These are phyloP conservation scores for Otis tarda DNA, from an alignment of 2,113 vertebrate species.

Conservation along the genomic window DNA sequence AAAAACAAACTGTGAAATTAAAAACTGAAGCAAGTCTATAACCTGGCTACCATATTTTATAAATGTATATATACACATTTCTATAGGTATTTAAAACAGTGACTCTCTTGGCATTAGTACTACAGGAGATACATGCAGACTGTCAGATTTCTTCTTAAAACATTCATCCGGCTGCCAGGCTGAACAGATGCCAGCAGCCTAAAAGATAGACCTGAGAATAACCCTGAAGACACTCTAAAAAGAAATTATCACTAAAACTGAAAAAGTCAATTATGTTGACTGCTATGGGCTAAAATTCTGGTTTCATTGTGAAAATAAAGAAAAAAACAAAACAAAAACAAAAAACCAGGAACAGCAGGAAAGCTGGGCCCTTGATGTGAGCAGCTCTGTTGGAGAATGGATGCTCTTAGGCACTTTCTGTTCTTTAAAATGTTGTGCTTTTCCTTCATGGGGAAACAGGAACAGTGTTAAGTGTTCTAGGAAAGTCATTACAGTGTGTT, in stretches of 20 bases:
- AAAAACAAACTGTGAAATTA: conserved; percentile 60
- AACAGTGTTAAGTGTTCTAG: background rate
- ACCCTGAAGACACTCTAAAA: conserved; percentile 1
- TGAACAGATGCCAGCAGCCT: conserved; percentile 32
- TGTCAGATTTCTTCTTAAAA: conserved; percentile 41
- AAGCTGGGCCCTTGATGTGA: background rate
- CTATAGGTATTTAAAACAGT: conserved; percentile 9
- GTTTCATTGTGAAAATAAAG: background rate
- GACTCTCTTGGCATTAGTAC: conserved; percentile 2
- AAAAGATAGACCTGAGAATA: conserved; percentile 48
- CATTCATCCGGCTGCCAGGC: conserved; percentile 13
- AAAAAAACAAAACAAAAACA: background rate
- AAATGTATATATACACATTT: background rate
- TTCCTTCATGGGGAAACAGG: background rate
- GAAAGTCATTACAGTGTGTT: background rate
- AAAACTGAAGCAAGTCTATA: conserved; percentile 30
- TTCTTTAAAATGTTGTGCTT: background rate
- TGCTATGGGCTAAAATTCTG: background rate
- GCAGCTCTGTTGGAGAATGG: background rate
- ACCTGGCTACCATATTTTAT: conserved; percentile 37
- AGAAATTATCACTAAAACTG: conserved; percentile 8
- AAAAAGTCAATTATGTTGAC: background rate
- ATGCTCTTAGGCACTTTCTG: background rate
- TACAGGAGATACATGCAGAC: background rate
- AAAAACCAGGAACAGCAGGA: background rate